Base-by-base conservation (phyloP, 2,888 invertebrate species). In the Volucella inflata region DNA sequence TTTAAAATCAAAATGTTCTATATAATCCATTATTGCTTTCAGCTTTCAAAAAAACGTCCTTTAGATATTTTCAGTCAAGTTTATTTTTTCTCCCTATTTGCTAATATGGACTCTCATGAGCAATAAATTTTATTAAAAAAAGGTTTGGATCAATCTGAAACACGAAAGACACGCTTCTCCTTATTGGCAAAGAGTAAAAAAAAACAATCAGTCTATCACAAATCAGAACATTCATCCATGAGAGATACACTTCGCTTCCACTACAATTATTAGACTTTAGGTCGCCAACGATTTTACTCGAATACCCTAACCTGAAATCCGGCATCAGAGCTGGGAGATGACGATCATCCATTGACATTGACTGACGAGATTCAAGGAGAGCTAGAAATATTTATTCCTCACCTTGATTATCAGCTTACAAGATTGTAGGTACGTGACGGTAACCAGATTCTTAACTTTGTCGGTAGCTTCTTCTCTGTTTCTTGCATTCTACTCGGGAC, bases 351-450 rank as follows among this genome's bases (percentile, higher is more conserved):
- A 72, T 50, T 55, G 62, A 68, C 68, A 83, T 83, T 78, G 74
- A 74, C 62, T 55, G 71, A 65, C 44, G 68, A 83, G 67, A 74
- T 65, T 83, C 83, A 78, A 83, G 83, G 78, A 78, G 74, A 74
- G n/a, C 83, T 64, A 72, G 82, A 42, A 72, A 62, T 44, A 68
- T 30, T 51, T 51, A 55, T 68, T 72, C 55, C 17, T 68, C 64
- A 72, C 83, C 55, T 78, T 68, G 78, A 78, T 78, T 44, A 74
- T 82, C 60, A 77, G 71, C 42, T 62, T 48, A 72, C 60, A 60
- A 82, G 36, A 72, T 48, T 72, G 71, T 53, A 30, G 30, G 6
- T 30, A 71, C 72, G 40, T 77, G 77, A 62, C 82, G 67, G 77
- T 67, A 77, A 82, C 82, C 71, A 72, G 77, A 82, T 72, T 82